Evolutionary conservation across 2,797 vertebrate genomes (phyloP).

Genomic region (Hippopotamyrus pictus): DNA sequence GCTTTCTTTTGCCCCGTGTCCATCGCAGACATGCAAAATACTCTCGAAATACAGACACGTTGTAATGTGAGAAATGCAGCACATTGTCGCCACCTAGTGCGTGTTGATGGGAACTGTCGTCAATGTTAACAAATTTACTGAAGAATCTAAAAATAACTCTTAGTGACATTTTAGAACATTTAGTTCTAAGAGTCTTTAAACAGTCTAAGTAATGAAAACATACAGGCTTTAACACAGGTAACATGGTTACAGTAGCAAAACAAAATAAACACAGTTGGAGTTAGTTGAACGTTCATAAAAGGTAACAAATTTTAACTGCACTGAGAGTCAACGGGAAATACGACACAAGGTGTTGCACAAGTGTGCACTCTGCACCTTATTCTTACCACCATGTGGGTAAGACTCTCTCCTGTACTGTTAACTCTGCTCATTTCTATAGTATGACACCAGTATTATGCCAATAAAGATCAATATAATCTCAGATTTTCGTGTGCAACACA

Average conservation of each 20-base stretch:
- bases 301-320: not conserved
- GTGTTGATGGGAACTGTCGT: not conserved
- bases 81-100: constrained; percentile 1
- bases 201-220: not conserved
- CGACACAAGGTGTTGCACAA: not conserved
- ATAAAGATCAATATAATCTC: not conserved
- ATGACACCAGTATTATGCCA: not conserved
- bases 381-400: not conserved
- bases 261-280: not conserved
- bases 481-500: not conserved
- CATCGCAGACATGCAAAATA: not conserved
- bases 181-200: not conserved
- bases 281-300: not conserved
- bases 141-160: not conserved
- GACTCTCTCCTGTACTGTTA: not conserved
- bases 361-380: not conserved
- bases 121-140: not conserved
- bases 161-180: not conserved
- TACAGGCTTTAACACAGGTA: not conserved
- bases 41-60: not conserved
- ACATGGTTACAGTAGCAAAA: not conserved
- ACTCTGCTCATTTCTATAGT: not conserved
- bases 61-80: not conserved
- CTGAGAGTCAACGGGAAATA: not conserved
- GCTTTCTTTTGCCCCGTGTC: not conserved